Percentiles rank a stretch among this genome's conserved stretches.
These are phyloP conservation scores for Spea hammondii DNA, from an alignment of 2,797 vertebrate genomes.

Conservation along the genomic window DNA sequence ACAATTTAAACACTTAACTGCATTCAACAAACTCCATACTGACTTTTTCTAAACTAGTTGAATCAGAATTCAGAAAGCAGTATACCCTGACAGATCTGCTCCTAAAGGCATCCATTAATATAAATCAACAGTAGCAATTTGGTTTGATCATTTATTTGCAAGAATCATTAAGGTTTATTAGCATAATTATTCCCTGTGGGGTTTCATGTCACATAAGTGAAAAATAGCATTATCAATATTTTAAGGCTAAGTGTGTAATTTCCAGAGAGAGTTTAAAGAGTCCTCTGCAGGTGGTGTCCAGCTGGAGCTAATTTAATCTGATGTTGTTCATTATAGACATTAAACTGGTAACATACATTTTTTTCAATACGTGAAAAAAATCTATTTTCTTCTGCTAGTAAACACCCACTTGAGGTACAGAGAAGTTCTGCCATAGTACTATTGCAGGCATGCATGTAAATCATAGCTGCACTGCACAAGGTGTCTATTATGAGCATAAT, in stretches of 20 bases:
- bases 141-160: constrained; percentile 79
- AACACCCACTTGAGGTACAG: too few relatives aligned
- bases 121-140: constrained; percentile 79
- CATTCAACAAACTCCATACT: constrained; percentile 67
- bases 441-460: too few relatives aligned
- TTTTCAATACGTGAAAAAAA: background rate
- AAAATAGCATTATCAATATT: constrained; percentile 80
- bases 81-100: constrained; percentile 70
- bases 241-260: constrained; percentile 71
- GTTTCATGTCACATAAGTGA: constrained; percentile 73
- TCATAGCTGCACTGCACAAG: too few relatives aligned
- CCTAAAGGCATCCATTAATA: constrained; percentile 81
- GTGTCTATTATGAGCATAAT: too few relatives aligned
- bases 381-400: background rate
- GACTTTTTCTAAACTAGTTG: constrained; percentile 71
- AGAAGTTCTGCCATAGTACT: too few relatives aligned
- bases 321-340: constrained; percentile 57
- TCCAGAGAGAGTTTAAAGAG: constrained; percentile 66
- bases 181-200: constrained; percentile 80
- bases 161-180: constrained; percentile 82
- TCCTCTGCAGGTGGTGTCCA: constrained; percentile 74
- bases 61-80: constrained; percentile 70
- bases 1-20: constrained; percentile 69
- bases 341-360: background rate
- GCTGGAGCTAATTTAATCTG: constrained; percentile 67